A percentile compares a stretch with the other conserved stretches of the same genome.
Evolutionary conservation across 2,888 invertebrate genomes (phyloP).

Genomic region (Tenthredo mesomela): DNA sequence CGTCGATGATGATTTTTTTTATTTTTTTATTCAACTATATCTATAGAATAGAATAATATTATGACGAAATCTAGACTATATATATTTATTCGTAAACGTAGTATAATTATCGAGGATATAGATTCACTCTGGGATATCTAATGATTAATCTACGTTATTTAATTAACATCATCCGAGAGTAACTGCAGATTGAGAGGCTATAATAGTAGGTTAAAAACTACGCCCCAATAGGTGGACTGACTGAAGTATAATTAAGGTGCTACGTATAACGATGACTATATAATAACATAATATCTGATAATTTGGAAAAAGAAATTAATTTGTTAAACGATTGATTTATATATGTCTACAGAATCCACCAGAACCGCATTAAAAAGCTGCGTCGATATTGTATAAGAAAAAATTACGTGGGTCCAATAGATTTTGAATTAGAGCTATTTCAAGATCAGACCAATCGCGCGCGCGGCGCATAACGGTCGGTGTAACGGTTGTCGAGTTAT

Average conservation of each 20-base stretch:
- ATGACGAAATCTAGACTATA: constrained; percentile 12
- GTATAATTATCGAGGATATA: background rate
- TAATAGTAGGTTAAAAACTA: background rate
- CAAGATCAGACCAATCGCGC: constrained; percentile 11
- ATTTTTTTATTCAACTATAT: background rate
- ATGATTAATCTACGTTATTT: background rate
- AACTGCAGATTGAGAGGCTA: constrained; percentile 20
- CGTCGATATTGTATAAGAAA: constrained; percentile 3
- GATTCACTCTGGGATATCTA: constrained; percentile 20
- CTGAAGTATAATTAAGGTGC: background rate
- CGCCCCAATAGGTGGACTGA: background rate
- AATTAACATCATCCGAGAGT: constrained; percentile 4
- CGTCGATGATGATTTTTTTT: background rate
- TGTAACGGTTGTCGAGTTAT: background rate
- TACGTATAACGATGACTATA: constrained; percentile 5
- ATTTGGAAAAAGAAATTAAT: background rate
- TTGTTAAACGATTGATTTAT: background rate
- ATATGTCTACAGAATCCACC: background rate
- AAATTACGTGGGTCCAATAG: background rate
- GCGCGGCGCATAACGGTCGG: background rate
- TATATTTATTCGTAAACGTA: constrained; percentile 2
- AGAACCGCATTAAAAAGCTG: background rate
- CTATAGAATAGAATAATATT: background rate
- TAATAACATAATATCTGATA: background rate
- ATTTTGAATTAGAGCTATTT: background rate